phyloP scores from a whole-genome alignment of 2,888 invertebrate species.

The Archips xylosteana region DNA sequence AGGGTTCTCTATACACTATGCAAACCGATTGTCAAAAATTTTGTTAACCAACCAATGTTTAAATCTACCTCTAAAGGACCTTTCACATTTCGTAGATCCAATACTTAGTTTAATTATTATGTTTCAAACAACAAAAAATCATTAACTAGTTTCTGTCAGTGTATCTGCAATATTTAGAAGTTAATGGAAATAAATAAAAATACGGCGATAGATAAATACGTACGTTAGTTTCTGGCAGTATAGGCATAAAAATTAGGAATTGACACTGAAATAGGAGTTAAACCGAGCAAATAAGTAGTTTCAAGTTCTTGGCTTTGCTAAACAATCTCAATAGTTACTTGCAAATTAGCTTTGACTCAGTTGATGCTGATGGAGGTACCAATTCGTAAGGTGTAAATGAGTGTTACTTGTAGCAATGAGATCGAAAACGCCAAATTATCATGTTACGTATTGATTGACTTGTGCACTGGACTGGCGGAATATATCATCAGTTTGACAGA shows the following conservation, averaged over 20 bases:
- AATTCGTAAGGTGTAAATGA: constrained; percentile 28
- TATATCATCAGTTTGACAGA: constrained; percentile 24
- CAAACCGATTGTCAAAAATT: no score
- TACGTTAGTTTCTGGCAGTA: no score
- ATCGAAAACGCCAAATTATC: constrained; percentile 32
- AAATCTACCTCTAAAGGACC: no score
- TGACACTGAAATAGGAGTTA: neutral
- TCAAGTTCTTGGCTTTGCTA: neutral
- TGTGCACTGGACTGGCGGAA: constrained; percentile 14
- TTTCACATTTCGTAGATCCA: no score
- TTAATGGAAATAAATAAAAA: no score
- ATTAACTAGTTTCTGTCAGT: no score
- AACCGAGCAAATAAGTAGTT: neutral
- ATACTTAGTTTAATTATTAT: no score
- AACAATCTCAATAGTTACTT: neutral
- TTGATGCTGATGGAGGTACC: constrained; percentile 17
- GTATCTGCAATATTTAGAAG: no score
- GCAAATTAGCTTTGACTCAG: constrained; percentile 27
- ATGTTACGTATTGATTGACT: constrained; percentile 22
- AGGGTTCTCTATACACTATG: no score
- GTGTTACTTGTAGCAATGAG: constrained; percentile 27
- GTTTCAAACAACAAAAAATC: no score
- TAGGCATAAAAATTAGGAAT: neutral
- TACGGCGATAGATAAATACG: no score
- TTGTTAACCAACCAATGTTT: no score